Evolutionary conservation across 2,797 vertebrate species (phyloP).

Genomic region (Dromococcyx pavoninus): DNA sequence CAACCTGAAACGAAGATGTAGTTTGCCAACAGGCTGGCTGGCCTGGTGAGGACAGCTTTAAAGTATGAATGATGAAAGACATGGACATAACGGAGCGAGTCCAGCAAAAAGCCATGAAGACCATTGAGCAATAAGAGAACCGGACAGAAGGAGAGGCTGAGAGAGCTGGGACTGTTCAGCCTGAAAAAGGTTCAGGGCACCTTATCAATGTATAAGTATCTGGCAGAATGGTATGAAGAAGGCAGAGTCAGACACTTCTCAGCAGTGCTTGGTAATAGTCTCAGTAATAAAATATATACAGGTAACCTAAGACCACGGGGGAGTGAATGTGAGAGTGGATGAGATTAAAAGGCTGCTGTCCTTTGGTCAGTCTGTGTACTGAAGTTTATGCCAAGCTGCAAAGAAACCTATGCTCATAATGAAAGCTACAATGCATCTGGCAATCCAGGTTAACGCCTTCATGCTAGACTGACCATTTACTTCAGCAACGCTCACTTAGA

Average conservation of each 20-base stretch:
- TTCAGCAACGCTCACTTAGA: not conserved
- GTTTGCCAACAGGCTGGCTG: not conserved
- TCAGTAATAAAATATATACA: not conserved
- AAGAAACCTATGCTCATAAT: not conserved
- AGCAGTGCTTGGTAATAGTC: not conserved
- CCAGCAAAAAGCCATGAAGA: not conserved
- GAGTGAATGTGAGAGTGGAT: not conserved
- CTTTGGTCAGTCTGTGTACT: not conserved
- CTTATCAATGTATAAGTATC: not conserved
- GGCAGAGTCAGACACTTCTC: not conserved
- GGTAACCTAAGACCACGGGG: not conserved
- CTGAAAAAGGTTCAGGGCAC: not conserved
- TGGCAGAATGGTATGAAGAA: not conserved
- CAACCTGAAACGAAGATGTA: not conserved
- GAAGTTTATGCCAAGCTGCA: not conserved
- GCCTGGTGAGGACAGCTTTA: not conserved
- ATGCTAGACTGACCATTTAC: not conserved
- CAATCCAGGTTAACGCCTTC: not conserved
- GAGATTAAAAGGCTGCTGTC: not conserved
- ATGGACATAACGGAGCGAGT: not conserved
- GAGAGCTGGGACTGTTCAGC: not conserved
- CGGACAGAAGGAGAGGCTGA: not conserved
- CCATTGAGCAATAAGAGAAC: not conserved
- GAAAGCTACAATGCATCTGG: not conserved
- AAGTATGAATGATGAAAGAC: not conserved